These are phyloP conservation scores for Peromyscus californicus DNA, from an alignment of 2,113 vertebrate species.

Conservation along the genomic window DNA sequence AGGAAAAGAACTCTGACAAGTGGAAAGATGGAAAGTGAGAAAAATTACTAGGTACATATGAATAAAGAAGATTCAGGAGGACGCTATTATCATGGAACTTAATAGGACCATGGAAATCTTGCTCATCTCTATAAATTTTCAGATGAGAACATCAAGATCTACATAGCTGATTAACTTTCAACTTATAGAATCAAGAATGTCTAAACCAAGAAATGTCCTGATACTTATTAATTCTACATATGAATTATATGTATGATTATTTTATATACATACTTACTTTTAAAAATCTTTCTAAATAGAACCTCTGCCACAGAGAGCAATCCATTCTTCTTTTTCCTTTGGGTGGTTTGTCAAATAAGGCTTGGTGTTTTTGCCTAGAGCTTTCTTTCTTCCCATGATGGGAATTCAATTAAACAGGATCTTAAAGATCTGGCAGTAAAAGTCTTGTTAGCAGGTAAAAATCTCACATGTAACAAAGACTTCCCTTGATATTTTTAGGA, in stretches of 20 bases:
- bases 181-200: slow-evolving; percentile 7
- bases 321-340: not conserved
- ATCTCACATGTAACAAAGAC: not conserved
- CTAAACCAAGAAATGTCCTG: slow-evolving; percentile 6
- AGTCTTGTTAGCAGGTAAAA: not conserved
- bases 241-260: not conserved
- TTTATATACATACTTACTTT: not conserved
- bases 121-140: slow-evolving; percentile 2
- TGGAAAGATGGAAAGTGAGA: not conserved
- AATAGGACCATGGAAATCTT: slow-evolving; percentile 20
- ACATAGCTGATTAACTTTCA: not conserved
- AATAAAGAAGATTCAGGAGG: not conserved
- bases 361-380: not conserved
- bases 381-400: not conserved
- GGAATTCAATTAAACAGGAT: not conserved
- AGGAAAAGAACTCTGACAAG: slow-evolving; percentile 6
- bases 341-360: not conserved
- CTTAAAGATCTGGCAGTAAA: not conserved
- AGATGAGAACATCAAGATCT: not conserved
- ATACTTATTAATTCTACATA: not conserved
- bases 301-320: not conserved
- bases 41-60: not conserved
- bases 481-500: not conserved
- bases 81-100: not conserved
- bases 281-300: not conserved